phyloP scores from a whole-genome alignment of 2,888 invertebrate genomes.

The Mycalesis mineus region DNA sequence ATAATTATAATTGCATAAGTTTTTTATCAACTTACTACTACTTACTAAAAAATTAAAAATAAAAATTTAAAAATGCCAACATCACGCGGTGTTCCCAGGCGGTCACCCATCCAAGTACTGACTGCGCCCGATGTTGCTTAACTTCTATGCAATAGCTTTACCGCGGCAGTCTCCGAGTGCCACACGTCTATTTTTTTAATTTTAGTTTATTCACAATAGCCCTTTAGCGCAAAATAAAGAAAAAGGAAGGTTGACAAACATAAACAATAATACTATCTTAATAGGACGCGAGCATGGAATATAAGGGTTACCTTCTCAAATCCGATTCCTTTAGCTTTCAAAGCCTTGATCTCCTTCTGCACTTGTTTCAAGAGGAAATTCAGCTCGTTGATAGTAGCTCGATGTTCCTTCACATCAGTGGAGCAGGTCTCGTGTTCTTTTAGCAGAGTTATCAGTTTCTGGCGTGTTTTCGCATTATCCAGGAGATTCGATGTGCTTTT shows the following conservation, averaged over 20 bases:
- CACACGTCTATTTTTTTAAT: too few species aligned
- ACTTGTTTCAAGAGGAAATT: constrained; percentile 76
- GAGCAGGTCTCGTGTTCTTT: constrained; percentile 76
- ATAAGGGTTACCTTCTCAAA: constrained; percentile 21
- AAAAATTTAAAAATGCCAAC: constrained; percentile 44
- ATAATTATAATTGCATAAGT: too few species aligned
- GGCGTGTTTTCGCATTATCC: constrained; percentile 72
- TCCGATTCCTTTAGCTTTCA: constrained; percentile 58
- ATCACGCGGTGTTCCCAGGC: constrained; percentile 51
- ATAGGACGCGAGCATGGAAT: too few species aligned
- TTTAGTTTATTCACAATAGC: background rate
- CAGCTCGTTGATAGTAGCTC: constrained; percentile 69
- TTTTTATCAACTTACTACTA: too few species aligned
- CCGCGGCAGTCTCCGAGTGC: too few species aligned
- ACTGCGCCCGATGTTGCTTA: constrained; percentile 39
- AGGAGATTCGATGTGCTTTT: constrained; percentile 77
- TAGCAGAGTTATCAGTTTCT: constrained; percentile 73
- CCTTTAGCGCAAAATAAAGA: too few species aligned
- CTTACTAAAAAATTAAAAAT: too few species aligned
- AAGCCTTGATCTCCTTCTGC: constrained; percentile 65
- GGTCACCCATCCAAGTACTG: constrained; percentile 55
- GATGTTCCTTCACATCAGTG: constrained; percentile 68
- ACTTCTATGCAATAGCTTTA: too few species aligned
- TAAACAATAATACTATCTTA: too few species aligned
- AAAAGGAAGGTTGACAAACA: too few species aligned